These are phyloP conservation scores for Oegoconia quadripuncta DNA, from an alignment of 2,888 invertebrate genomes.

Conservation along the genomic window DNA sequence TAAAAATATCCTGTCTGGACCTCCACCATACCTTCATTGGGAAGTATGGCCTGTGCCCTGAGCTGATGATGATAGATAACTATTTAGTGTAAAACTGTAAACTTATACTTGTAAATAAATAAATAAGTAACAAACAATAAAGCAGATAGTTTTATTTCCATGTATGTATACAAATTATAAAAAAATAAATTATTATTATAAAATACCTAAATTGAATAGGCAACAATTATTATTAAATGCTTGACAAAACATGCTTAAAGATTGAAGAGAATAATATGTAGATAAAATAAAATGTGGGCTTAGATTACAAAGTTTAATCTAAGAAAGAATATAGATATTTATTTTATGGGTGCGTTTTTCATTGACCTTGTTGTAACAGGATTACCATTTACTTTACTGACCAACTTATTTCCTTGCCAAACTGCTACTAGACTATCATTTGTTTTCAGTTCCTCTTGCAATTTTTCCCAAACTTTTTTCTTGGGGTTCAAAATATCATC, in stretches of 20 bases:
- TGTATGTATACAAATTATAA: too few species aligned
- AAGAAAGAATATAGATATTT: constrained; percentile 12
- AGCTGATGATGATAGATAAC: too few species aligned
- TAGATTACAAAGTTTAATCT: neutral
- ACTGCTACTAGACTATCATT: constrained; percentile 85
- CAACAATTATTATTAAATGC: neutral
- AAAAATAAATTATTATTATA: constrained; percentile 23
- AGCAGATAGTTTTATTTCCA: too few species aligned
- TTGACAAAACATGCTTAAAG: neutral
- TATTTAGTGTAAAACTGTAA: too few species aligned
- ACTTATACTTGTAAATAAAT: neutral
- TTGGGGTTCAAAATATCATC: constrained; percentile 95
- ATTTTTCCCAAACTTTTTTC: constrained; percentile 97
- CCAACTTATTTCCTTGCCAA: constrained; percentile 90
- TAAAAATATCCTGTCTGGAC: too few species aligned
- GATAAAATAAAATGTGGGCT: neutral
- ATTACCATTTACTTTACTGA: constrained; percentile 85
- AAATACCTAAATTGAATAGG: constrained; percentile 1
- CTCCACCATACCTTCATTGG: too few species aligned
- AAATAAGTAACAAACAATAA: too few species aligned
- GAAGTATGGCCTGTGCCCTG: too few species aligned
- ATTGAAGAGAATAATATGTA: neutral
- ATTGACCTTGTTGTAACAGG: constrained; percentile 86
- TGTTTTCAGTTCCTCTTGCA: constrained; percentile 88
- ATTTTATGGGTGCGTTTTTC: constrained; percentile 91